phyloP scores from a whole-genome alignment of 23 tunicate species.

The Phallusia fumigata region DNA sequence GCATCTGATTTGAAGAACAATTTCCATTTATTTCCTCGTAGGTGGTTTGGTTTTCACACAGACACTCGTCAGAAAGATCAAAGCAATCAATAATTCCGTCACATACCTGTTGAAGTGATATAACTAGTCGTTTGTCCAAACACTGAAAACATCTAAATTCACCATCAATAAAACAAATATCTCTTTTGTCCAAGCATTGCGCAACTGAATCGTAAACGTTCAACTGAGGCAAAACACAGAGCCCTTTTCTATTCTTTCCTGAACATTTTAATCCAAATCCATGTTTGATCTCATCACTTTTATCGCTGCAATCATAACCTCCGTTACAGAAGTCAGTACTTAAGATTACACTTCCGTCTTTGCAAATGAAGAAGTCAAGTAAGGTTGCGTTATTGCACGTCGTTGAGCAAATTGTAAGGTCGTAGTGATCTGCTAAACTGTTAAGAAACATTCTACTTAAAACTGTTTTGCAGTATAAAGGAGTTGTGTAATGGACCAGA shows the following conservation, averaged over 20 bases:
- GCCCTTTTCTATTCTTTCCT: neutral
- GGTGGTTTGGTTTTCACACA: conserved; percentile 8
- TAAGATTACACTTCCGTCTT: neutral
- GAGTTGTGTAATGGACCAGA: neutral
- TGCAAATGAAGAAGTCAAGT: neutral
- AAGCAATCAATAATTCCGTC: conserved; percentile 9
- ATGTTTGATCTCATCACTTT: neutral
- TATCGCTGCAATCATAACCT: neutral
- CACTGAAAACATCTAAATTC: conserved; percentile 11
- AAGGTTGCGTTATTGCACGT: neutral
- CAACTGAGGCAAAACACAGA: neutral
- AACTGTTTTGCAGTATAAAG: neutral
- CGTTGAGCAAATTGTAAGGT: neutral
- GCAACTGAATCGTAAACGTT: conserved; percentile 9
- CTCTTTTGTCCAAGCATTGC: neutral
- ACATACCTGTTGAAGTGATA: conserved; percentile 6
- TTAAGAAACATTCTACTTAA: neutral
- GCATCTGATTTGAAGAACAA: neutral
- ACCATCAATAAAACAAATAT: conserved; percentile 8
- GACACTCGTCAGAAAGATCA: conserved; percentile 11
- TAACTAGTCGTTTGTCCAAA: neutral
- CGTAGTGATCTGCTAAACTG: neutral
- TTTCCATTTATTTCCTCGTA: neutral
- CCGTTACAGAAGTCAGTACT: neutral
- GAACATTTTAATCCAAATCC: conserved; percentile 6